Evolutionary conservation across 2,888 invertebrate genomes (phyloP), one percentile per base, ranked within the genome.

Genomic region (Cheilosia variabilis): DNA sequence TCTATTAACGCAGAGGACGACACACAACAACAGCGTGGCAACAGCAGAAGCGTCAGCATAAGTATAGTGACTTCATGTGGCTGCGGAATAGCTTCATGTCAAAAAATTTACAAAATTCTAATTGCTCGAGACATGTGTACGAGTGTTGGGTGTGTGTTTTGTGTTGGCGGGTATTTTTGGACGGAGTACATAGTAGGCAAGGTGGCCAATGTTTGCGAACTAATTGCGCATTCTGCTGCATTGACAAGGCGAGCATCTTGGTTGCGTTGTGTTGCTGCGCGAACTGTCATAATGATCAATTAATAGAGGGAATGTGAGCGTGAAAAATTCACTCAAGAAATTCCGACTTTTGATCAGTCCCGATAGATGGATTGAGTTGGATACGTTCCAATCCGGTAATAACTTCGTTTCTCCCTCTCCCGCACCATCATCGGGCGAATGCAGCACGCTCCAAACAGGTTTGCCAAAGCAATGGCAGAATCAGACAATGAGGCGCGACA

Each of bases 271-370:
- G 43, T 50, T 75, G 60, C 75, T 37, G 37, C 53, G 58, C 62
- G 43, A 83, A 78, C 71, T 83, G 83, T 83, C 83, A 83, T 83
- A 60, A 83, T 83, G 78, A 83, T 78, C 83, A 83, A 83, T 83
- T 79, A 83, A 78, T 63, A 69, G 78, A 52, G 57, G 55, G 83
- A 83, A 83, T 79, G 79, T 79, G 72, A 83, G 83, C 79, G 79
- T 78, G 83, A 73, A 83, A 83, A 73, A 83, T 83, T 63, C 83
- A 63, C 68, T 73, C 41, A 45, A 45, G 73, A 78, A 83, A 68
- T 78, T 77, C 27, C 19, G n/a, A 72, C 82, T 72, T 72, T 78
- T 83, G 78, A 83, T 83, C 72, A 68, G 82, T 62, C 72, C 72
- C 78, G 78, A 78, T 78, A 73, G 68, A 79, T 78, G 68, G 58